Evolutionary conservation across 1,140 invertebrate genomes (phyloP).

Genomic region (Dendrolimus kikuchii): DNA sequence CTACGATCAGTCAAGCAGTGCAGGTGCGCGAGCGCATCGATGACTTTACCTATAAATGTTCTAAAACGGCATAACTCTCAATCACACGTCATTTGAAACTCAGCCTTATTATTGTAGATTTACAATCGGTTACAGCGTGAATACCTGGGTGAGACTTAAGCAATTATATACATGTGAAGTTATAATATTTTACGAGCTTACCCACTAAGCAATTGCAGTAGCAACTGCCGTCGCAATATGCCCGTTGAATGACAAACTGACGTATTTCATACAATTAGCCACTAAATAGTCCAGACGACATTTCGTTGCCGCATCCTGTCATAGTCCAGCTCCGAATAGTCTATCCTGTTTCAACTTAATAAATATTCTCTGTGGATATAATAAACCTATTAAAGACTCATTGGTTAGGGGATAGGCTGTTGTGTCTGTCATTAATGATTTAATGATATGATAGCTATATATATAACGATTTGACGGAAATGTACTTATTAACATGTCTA

Average conservation of each 20-base stretch:
- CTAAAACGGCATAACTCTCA: not conserved
- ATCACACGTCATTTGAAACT: not conserved
- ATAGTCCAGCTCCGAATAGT: conserved; percentile 14
- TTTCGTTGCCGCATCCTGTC: conserved; percentile 27
- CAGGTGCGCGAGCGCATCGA: conserved; percentile 34
- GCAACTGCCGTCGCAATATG: conserved; percentile 33
- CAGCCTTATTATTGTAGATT: conserved; percentile 2
- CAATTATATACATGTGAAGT: conserved; percentile 6
- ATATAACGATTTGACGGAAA: no score
- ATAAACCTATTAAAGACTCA: no score
- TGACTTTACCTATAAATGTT: conserved; percentile 15
- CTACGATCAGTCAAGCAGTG: conserved; percentile 32
- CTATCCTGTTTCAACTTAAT: conserved; percentile 3
- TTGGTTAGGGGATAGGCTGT: no score
- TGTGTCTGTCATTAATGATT: no score
- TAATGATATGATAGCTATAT: no score
- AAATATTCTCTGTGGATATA: not conserved
- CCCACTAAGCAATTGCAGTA: conserved; percentile 34
- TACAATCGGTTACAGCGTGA: not conserved
- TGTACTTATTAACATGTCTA: no score
- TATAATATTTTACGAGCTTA: conserved; percentile 21
- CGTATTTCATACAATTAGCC: conserved; percentile 28
- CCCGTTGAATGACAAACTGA: conserved; percentile 43
- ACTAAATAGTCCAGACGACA: conserved; percentile 28
- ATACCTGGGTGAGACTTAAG: not conserved